A percentile compares a stretch with the other conserved stretches of the same genome.
These are phyloP conservation scores for Amphiduros pacificus DNA, from an alignment of 2,888 invertebrate genomes.

Conservation along the genomic window DNA sequence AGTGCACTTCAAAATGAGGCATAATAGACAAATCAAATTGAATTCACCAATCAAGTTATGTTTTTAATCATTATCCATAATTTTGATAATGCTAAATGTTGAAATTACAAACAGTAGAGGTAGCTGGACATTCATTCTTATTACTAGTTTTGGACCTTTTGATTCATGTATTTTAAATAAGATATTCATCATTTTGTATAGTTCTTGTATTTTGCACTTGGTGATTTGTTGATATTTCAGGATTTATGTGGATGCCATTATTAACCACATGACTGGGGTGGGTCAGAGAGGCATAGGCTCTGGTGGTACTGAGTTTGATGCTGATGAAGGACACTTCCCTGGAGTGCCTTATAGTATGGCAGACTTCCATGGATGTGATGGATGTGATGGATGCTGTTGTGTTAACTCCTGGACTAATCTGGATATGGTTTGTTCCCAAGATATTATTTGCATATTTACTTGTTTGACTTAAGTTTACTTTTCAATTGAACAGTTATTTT, in stretches of 20 bases:
- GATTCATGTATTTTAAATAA: no score
- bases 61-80: no score
- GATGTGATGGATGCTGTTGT: constrained; percentile 39
- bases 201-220: no score
- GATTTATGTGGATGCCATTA: constrained; percentile 76
- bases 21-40: no score
- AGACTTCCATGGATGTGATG: constrained; percentile 65
- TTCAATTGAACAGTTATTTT: no score
- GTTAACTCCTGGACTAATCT: constrained; percentile 40
- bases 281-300: constrained; percentile 68
- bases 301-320: constrained; percentile 62
- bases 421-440: constrained; percentile 38
- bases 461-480: no score
- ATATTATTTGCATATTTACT: no score
- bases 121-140: neutral
- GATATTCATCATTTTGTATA: no score
- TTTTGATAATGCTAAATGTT: no score
- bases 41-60: no score
- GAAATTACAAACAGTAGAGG: neutral
- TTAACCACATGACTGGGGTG: constrained; percentile 83
- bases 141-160: no score
- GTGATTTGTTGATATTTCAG: constrained; percentile 16
- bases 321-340: constrained; percentile 43
- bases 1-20: no score
- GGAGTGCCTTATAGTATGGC: constrained; percentile 57